Base-by-base conservation (phyloP, 2,888 invertebrate species). In the Temnothorax ravouxi region DNA sequence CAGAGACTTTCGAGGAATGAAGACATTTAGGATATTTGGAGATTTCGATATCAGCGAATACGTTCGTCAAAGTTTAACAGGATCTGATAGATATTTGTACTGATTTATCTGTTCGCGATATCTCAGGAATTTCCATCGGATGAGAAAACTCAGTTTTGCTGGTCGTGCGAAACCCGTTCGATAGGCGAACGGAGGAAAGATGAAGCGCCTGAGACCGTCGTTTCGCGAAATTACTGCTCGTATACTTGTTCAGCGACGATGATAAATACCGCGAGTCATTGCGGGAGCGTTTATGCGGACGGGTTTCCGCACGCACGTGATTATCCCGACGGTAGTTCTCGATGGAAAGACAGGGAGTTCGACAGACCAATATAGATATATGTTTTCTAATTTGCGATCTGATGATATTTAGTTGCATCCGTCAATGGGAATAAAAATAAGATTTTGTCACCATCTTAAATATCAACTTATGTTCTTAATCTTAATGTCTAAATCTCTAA, bases 91-190 rank as follows among this genome's bases (percentile, higher is more conserved):
- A 71, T 71, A 59, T 13, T n/a, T 59, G 56, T 69, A 79, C 69
- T 47, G 79, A 79, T 79, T 69, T 69, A 69, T 80, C 79, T 34
- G 34, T 18, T 21, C 44, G 69, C 79, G 25, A 47, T 69, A 80
- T 59, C 71, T 38, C 69, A 18, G 34, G 44, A 64, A 79, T 79
- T 79, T 69, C 56, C 59, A 21, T 34, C 59, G 79, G 47, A 47
- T 47, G 34, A 69, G 79, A 71, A 79, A 79, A 79, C 71, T 79
- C 71, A 38, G 38, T 69, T 69, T 50, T 41, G 79, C 79, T 71
- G 41, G 59, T 47, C 69, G 79, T 69, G 79, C 79, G 79, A 79
- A 79, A 79, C 79, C 34, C 47, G 79, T 59, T 38, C 47, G 59
- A 59, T 25, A 3, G 47, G 18, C 56, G 59, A 59, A 47, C 18